Evolutionary conservation across 2,888 invertebrate genomes (phyloP), one percentile per base, ranked within the genome.

Genomic region (Eristalinus aeneus): DNA sequence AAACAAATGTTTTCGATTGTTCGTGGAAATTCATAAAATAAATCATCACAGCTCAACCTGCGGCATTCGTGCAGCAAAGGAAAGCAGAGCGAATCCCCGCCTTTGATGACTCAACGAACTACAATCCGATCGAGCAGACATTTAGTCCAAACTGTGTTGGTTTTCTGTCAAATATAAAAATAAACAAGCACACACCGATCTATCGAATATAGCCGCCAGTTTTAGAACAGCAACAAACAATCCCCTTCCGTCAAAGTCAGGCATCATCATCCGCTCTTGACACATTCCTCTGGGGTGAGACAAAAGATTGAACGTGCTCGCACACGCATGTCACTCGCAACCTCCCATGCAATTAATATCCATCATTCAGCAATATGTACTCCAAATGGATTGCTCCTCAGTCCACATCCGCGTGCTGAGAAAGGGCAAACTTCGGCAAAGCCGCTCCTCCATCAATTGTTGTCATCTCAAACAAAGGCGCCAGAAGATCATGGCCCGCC

Each of bases 391-490:
- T 16, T 46, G 46, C 16, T 46, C 16, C 16, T 46, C 8, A 46
- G 46, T 46, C 16, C 46, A 46, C 46, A 46, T 16, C 16, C 46
- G 46, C 16, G 46, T 46, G 1, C 46, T 2, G 46, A 6, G 16
- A 46, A 16, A 46, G 46, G 46, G 46, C 46, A 46, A 46, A 46
- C 46, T 46, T 46, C 16, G n/a, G 16, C n/a, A 46, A 46, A 46
- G 46, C 46, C 16, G 56, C 56, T 27, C 23, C 56, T 27, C 23
- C 65, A 65, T 65, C 10, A 65, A 65, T 65, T 65, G 46, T 16
- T 27, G 65, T 65, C 65, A 65, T 27, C 65, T 27, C 27, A 2
- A 65, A 65, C 27, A 65, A 65, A 46, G 27, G 65, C 12, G 22
- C 23, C 10, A 12, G 2, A 5, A 27, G 22, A 22, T 23, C 23